Percentiles rank a stretch among this genome's conserved stretches.
These are phyloP conservation scores for Neolamprologus sp. DNA, from an alignment of 2,113 vertebrate genomes.

Conservation along the genomic window DNA sequence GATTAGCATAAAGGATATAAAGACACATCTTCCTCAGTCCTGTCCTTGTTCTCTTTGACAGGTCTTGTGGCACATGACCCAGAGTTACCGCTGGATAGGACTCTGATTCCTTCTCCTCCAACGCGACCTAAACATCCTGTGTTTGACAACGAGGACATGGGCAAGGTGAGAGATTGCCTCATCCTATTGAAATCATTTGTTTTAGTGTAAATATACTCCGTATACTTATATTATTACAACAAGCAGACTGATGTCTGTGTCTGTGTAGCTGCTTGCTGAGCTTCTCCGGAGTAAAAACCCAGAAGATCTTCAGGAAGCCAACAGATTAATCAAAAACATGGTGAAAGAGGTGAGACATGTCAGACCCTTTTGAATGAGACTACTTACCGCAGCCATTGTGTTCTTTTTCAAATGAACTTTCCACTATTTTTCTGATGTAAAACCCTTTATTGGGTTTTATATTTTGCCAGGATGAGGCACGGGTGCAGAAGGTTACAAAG, in stretches of 20 bases:
- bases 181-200: not conserved
- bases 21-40: not conserved
- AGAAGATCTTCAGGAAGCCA: constrained; percentile 95
- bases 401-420: not conserved
- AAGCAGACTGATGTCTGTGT: not conserved
- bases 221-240: not conserved
- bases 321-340: constrained; percentile 98
- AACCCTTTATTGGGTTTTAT: not conserved
- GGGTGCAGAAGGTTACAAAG: constrained; percentile 86
- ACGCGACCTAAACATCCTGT: constrained; percentile 90
- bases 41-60: constrained; percentile 46
- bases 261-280: constrained; percentile 84
- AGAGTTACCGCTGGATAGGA: constrained; percentile 82
- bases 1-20: not conserved
- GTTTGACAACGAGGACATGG: constrained; percentile 97
- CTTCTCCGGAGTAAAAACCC: constrained; percentile 96
- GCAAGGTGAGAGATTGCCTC: constrained; percentile 75
- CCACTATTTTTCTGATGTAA: not conserved
- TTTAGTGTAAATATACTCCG: not conserved
- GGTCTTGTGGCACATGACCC: constrained; percentile 86
- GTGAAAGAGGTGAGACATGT: constrained; percentile 89
- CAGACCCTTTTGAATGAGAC: constrained; percentile 44
- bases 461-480: constrained; percentile 84
- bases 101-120: constrained; percentile 89
- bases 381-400: not conserved